Base-by-base conservation (phyloP, 2,113 vertebrate species). In the Chloroceryle aenea region DNA sequence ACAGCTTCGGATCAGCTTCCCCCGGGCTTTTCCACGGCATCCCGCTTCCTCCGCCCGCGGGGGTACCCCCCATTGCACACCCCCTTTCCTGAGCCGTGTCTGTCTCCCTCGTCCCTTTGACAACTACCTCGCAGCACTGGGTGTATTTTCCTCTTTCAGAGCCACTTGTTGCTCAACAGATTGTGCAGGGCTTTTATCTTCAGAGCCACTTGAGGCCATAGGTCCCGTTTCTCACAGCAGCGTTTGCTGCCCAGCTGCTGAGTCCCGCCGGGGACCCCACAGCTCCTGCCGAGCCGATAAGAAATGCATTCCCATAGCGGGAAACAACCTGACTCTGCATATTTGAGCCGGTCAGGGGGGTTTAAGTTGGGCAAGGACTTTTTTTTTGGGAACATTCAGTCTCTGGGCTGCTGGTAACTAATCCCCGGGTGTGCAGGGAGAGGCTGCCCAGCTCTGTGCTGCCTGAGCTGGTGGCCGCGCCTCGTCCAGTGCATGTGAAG, bases 361-460 rank as follows among this genome's bases (percentile, higher is more conserved):
- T 8, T 34, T 90, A 45, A 61, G 63, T 80, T 53, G 48, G 76
- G 79, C 76, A 92, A 90, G 68, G 48, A 18, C 23, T 74, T 76
- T 73, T 74, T 76, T 73, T 92, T 68, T 36, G 61, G 72, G 93
- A 96, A 94, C 90, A 84, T 86, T 84, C 52, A 90, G 88, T 94
- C 85, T 96, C 85, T 4, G 16, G 40, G 25, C 82, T 89, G 77
- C 43, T 2, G 0, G 83, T 86, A 95, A 78, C 52, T 89, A 75
- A 95, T 87, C 76, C 56, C 38, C 2, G 0, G 38, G 14, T 2
- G 18, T 30, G 47, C 4, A 2, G 45, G 90, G 74, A 77, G 50
- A 30, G 82, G 71, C 75, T 50, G 73, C 42, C 64, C 32, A 1
- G 4, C 55, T 34, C 50, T 2, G 4, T 7, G 26, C 45, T 2